phyloP scores from a whole-genome alignment of 2,113 vertebrate species.

The Bubo bubo region DNA sequence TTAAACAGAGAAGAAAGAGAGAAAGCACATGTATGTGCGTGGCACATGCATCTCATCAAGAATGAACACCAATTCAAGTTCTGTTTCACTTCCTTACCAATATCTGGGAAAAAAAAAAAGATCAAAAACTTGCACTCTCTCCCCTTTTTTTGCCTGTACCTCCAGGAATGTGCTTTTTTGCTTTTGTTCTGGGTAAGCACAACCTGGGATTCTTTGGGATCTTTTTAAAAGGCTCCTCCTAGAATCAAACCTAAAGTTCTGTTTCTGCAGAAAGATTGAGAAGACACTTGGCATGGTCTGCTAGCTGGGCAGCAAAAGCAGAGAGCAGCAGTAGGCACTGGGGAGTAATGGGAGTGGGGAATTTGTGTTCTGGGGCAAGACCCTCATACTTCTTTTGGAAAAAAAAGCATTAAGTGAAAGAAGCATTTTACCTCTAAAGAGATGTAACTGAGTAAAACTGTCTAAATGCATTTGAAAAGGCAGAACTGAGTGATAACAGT shows the following conservation, averaged over 20 bases:
- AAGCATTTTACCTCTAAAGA: background rate
- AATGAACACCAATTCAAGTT: conserved; percentile 1
- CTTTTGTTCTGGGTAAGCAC: background rate
- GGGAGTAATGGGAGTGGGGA: background rate
- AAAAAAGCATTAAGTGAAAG: background rate
- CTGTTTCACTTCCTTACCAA: background rate
- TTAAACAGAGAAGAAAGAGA: conserved; percentile 45
- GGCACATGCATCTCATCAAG: background rate
- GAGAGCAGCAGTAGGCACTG: background rate
- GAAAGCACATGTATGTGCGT: background rate
- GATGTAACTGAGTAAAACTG: background rate
- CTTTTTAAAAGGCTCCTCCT: background rate
- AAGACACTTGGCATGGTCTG: background rate
- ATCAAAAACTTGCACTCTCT: background rate
- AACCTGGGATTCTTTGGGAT: background rate
- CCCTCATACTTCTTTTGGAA: background rate
- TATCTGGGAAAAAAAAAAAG: background rate
- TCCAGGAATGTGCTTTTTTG: background rate
- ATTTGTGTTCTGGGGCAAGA: background rate
- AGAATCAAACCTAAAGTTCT: background rate
- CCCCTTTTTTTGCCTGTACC: background rate
- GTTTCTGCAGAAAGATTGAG: background rate
- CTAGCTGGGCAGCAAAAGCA: background rate
- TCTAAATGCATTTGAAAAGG: background rate
- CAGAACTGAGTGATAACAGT: background rate